Percentiles rank a stretch among this genome's conserved stretches.
These are phyloP conservation scores for Oxystoma pomonae DNA, from an alignment of 2,888 invertebrate species.

Conservation along the genomic window DNA sequence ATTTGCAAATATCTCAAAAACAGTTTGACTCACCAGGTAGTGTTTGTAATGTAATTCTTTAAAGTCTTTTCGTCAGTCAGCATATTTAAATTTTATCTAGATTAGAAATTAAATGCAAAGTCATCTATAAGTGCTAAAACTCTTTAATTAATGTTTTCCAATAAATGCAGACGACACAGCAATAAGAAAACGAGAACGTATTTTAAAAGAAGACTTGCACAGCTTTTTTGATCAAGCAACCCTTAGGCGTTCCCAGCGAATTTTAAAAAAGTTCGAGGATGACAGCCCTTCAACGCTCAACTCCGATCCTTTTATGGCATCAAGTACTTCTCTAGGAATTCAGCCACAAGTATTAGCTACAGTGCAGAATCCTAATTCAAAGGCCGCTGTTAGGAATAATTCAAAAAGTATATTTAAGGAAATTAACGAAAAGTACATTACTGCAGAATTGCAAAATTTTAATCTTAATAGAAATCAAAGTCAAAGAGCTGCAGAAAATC, in stretches of 20 bases:
- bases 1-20: no score
- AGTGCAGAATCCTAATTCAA: not conserved
- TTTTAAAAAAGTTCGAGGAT: constrained; percentile 19
- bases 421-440: constrained; percentile 26
- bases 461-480: constrained; percentile 7
- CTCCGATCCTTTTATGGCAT: constrained; percentile 4
- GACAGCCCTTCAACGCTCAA: not conserved
- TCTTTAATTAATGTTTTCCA: no score
- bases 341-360: not conserved
- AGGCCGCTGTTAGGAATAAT: constrained; percentile 12
- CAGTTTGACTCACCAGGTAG: no score
- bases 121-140: no score
- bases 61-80: no score
- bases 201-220: constrained; percentile 27
- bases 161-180: no score
- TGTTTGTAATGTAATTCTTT: no score
- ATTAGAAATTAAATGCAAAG: no score
- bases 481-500: not conserved
- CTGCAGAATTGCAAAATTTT: constrained; percentile 7
- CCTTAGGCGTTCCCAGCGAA: constrained; percentile 27
- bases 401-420: constrained; percentile 30
- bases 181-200: constrained; percentile 10
- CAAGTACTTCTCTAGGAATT: not conserved
- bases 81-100: no score
- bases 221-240: constrained; percentile 22